phyloP scores from a whole-genome alignment of 1,140 invertebrate species.

The Drosophila tsacasi region DNA sequence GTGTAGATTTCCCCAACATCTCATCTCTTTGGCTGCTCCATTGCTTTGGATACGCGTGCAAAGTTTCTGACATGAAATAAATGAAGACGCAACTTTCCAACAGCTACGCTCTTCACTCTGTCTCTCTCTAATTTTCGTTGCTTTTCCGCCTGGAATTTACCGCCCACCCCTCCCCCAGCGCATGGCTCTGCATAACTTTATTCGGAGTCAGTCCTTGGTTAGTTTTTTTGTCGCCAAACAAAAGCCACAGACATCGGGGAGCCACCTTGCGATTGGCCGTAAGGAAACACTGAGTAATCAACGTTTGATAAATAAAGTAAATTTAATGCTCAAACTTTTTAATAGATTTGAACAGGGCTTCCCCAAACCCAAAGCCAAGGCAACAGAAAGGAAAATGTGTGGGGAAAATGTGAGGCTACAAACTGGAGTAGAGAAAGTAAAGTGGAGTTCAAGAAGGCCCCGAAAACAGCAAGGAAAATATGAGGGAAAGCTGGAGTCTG shows the following conservation, averaged over 20 bases:
- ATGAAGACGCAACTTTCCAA: slow-evolving; percentile 54
- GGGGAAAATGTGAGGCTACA: background rate
- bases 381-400: background rate
- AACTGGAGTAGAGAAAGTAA: too few species aligned
- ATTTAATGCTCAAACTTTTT: slow-evolving; percentile 52
- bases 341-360: slow-evolving; percentile 23
- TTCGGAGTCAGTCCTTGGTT: slow-evolving; percentile 26
- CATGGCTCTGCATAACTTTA: slow-evolving; percentile 69
- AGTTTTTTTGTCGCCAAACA: slow-evolving; percentile 41
- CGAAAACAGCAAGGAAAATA: background rate
- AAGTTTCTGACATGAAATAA: slow-evolving; percentile 68
- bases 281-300: slow-evolving; percentile 18
- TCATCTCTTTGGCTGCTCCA: slow-evolving; percentile 1
- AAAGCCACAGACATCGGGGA: background rate
- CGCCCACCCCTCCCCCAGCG: background rate
- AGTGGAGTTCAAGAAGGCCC: background rate
- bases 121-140: slow-evolving; percentile 5
- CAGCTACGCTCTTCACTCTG: background rate
- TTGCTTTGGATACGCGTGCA: slow-evolving; percentile 27
- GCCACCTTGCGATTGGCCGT: background rate
- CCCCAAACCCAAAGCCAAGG: background rate
- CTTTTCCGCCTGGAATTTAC: background rate
- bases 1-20: slow-evolving; percentile 6
- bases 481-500: background rate
- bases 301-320: slow-evolving; percentile 59